phyloP scores from a whole-genome alignment of 2,113 vertebrate species.

The Malurus cyaneus region DNA sequence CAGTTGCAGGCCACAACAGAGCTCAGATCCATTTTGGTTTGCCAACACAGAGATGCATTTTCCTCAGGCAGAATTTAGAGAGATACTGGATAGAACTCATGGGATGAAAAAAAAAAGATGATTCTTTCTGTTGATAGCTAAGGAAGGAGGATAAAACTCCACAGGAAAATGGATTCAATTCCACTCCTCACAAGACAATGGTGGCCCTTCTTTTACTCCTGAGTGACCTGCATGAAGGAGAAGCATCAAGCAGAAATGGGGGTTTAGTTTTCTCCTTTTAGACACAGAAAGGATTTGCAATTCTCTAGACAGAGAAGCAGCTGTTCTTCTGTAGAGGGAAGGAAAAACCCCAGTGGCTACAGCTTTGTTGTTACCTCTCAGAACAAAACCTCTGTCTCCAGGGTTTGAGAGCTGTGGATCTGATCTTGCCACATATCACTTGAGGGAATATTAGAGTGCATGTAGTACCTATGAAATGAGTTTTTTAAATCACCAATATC shows the following conservation, averaged over 20 bases:
- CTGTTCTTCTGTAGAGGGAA: neutral
- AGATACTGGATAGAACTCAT: neutral
- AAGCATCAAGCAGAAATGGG: neutral
- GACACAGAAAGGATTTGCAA: neutral
- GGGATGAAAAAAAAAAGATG: neutral
- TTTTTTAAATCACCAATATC: neutral
- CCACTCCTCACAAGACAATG: neutral
- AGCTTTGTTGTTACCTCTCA: neutral
- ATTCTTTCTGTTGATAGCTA: neutral
- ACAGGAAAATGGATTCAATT: neutral
- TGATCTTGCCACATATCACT: neutral
- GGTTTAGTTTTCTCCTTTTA: neutral
- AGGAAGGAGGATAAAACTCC: neutral
- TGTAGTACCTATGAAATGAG: neutral
- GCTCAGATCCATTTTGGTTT: neutral
- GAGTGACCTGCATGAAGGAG: neutral
- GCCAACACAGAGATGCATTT: neutral
- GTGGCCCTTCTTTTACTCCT: neutral
- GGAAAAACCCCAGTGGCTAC: neutral
- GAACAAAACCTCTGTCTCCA: neutral
- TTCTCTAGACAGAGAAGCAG: neutral
- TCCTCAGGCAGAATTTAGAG: neutral
- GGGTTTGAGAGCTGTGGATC: neutral
- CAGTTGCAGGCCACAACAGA: neutral
- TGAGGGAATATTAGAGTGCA: neutral